Conservation (phyloP, 2,888 invertebrate genomes). For the Macrophya annulata region DNA sequence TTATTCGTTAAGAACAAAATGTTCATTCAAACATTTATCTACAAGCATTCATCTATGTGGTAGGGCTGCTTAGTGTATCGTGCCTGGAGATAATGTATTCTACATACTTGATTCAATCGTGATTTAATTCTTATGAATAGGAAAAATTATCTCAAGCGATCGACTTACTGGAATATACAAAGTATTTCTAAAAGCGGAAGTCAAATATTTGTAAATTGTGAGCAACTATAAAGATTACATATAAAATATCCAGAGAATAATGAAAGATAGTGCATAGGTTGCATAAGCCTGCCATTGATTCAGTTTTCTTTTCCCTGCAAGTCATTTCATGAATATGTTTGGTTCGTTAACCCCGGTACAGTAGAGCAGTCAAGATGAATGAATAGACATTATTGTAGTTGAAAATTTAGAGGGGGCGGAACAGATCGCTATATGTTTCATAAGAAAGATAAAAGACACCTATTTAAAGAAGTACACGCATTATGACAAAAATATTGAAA, state of each 20-base stretch:
- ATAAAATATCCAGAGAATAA: slow-evolving; percentile 2
- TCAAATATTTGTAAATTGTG: neutral
- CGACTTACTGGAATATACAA: neutral
- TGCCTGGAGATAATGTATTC: neutral
- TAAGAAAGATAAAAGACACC: neutral
- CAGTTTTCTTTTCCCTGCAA: neutral
- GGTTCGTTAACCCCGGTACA: slow-evolving; percentile 41
- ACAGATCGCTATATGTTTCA: neutral
- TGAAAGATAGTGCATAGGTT: slow-evolving; percentile 13
- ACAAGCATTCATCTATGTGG: neutral
- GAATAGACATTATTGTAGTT: slow-evolving; percentile 47
- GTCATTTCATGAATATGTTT: slow-evolving; percentile 23
- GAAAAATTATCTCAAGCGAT: neutral
- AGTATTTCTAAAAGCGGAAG: neutral
- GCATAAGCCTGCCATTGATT: slow-evolving; percentile 26
- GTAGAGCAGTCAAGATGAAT: slow-evolving; percentile 15
- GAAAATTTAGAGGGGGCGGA: slow-evolving; percentile 19
- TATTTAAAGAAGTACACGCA: neutral
- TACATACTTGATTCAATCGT: neutral
- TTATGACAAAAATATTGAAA: neutral
- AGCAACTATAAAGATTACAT: neutral
- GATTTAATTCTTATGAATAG: neutral
- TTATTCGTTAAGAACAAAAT: neutral
- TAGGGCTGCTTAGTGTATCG: neutral
- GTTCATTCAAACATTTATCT: neutral